Evolutionary conservation across 2,113 vertebrate species (phyloP).

Genomic region (Phycodurus eques): DNA sequence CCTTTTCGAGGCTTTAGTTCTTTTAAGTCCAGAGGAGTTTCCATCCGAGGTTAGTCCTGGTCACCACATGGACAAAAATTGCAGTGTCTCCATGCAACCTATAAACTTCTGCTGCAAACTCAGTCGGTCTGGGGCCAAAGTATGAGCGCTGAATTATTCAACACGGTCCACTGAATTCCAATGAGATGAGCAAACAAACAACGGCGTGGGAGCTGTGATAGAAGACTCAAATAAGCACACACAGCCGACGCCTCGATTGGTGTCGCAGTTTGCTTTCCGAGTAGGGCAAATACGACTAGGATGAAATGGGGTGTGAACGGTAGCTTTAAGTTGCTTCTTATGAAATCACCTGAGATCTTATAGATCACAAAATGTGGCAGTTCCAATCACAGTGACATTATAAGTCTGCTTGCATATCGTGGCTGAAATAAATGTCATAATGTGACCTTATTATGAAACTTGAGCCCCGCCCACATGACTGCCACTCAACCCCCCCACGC

Average conservation of each 20-base stretch:
- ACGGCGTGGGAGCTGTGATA: slow-evolving; percentile 23
- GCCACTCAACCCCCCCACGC: slow-evolving; percentile 11
- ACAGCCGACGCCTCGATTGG: slow-evolving; percentile 2
- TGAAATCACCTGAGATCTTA: slow-evolving; percentile 1
- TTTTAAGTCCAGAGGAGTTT: not conserved
- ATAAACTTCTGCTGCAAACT: slow-evolving; percentile 55
- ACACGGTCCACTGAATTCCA: slow-evolving; percentile 48
- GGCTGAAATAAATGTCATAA: slow-evolving; percentile 16
- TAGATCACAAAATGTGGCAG: not conserved
- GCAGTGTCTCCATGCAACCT: slow-evolving; percentile 15
- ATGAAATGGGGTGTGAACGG: not conserved
- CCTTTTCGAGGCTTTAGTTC: slow-evolving; percentile 23
- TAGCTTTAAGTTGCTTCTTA: not conserved
- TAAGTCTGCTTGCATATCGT: slow-evolving; percentile 2
- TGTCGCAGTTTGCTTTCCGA: not conserved
- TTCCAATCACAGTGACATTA: slow-evolving; percentile 2
- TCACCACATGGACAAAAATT: not conserved
- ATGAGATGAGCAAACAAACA: slow-evolving; percentile 61
- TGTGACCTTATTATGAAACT: slow-evolving; percentile 31
- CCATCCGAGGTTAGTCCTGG: not conserved
- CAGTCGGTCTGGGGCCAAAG: slow-evolving; percentile 41
- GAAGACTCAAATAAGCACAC: slow-evolving; percentile 30
- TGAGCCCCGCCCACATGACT: slow-evolving; percentile 1
- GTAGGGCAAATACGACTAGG: not conserved
- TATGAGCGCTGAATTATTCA: slow-evolving; percentile 68